Evolutionary conservation across 2,797 vertebrate species (phyloP), one percentile per base, ranked within the genome.

Genomic region (Cossypha heuglini): DNA sequence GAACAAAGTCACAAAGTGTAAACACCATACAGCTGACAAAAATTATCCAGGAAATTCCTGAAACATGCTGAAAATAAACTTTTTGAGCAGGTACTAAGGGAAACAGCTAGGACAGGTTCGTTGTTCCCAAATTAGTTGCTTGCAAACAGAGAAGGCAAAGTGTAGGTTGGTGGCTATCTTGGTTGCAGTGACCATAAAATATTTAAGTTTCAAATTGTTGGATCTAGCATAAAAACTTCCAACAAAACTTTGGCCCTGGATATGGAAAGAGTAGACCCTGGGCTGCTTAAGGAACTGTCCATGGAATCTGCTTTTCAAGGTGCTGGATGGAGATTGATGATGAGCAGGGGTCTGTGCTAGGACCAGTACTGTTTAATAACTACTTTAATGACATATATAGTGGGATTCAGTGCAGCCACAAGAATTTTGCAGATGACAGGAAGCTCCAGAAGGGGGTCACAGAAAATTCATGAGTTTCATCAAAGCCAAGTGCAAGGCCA

Each of bases 191-290:
- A 69, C 9, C 6, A 18, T 40, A 43, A 57, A 51, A 33, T 25
- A 51, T 19, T 13, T n/a, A 35, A 43, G 17, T 54, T 64, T 35
- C 35, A 40, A 48, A 38, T 9, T 3, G 0, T 20, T 75, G 3
- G 15, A 2, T 9, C 31, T 6, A 38, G 28, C 17, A 79, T 11
- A 5, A 59, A 80, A 75, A 22, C 5, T 1, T 2, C 15, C 24
- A 42, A 13, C 19, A 59, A 69, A 54, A 33, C 17, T 64, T 64
- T 3, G 7, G 11, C 6, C 31, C 26, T 62, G 26, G 10, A 16
- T 67, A 25, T n/a, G 21, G 7, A 22, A 29, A 45, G 2, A 45
- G 9, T 4, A 55, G 13, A 51, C 5, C 11, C 35, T 1, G 1
- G 13, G 9, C 12, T 87, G 9, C 24, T 52, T 29, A 46, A 62